Percentiles rank a stretch among this genome's conserved stretches.
These are phyloP conservation scores for Plemyria rubiginata DNA, from an alignment of 2,888 invertebrate genomes.

Conservation along the genomic window DNA sequence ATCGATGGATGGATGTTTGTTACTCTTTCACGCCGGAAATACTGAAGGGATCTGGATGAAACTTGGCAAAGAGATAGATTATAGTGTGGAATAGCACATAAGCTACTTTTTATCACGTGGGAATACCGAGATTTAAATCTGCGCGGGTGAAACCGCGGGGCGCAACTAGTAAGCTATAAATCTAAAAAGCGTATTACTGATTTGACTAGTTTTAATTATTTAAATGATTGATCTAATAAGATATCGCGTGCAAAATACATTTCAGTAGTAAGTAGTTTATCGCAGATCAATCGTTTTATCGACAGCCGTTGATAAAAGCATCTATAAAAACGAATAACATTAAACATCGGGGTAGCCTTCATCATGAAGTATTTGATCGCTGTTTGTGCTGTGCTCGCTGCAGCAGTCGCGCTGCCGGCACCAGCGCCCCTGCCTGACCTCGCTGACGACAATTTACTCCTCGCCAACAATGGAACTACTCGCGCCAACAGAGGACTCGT, in stretches of 20 bases:
- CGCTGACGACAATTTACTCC: conserved; percentile 15
- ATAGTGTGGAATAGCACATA: too few species aligned
- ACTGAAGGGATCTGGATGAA: too few species aligned
- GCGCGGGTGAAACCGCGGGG: too few species aligned
- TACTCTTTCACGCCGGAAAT: too few species aligned
- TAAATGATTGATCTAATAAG: neutral
- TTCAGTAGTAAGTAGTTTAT: neutral
- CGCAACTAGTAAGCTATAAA: too few species aligned
- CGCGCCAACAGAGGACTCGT: conserved; percentile 9
- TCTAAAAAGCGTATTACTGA: too few species aligned
- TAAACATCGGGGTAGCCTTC: neutral
- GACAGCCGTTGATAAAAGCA: neutral
- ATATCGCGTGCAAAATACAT: neutral
- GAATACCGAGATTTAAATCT: too few species aligned
- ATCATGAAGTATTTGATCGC: conserved; percentile 22
- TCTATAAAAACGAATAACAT: conserved; percentile 13
- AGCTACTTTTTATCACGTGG: too few species aligned
- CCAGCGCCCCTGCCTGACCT: neutral
- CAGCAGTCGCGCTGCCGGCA: conserved; percentile 18
- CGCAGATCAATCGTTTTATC: neutral
- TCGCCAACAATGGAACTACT: neutral
- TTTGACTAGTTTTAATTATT: too few species aligned
- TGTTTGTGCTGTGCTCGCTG: conserved; percentile 6
- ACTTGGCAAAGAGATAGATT: too few species aligned
- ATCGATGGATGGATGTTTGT: too few species aligned